Conservation (phyloP, 2,113 vertebrate species). For the Xerus inauris region DNA sequence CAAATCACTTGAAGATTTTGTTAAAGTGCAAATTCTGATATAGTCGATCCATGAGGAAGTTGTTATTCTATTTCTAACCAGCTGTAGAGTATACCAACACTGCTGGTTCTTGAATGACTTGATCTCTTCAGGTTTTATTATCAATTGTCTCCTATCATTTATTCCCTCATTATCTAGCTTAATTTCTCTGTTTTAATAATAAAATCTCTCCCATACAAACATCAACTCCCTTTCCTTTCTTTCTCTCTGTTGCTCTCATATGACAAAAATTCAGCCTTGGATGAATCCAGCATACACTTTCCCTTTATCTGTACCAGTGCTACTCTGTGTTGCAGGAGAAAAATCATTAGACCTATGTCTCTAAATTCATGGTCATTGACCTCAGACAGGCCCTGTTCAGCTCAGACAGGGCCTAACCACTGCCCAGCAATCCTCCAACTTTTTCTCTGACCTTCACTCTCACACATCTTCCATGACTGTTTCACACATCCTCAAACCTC, state of each 20-base stretch:
- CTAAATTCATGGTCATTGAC: not conserved
- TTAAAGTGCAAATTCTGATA: slow-evolving; percentile 35
- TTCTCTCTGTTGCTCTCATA: not conserved
- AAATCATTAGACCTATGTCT: not conserved
- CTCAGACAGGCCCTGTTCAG: not conserved
- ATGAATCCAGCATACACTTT: not conserved
- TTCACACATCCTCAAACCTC: not conserved
- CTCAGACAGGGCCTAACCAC: not conserved
- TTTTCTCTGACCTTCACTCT: not conserved
- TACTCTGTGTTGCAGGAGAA: not conserved
- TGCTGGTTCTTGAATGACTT: not conserved
- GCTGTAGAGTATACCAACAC: not conserved
- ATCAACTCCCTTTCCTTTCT: not conserved
- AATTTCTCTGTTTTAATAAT: slow-evolving; percentile 11
- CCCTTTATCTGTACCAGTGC: not conserved
- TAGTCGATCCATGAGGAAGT: not conserved
- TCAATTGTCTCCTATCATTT: not conserved
- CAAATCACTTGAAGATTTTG: not conserved
- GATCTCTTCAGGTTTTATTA: not conserved
- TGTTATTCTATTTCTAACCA: not conserved
- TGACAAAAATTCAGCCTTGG: not conserved
- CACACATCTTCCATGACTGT: not conserved
- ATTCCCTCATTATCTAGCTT: not conserved
- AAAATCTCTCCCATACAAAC: not conserved
- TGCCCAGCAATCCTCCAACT: not conserved